Percentiles rank a stretch among this genome's conserved stretches.
Evolutionary conservation across 2,113 vertebrate genomes (phyloP).

Genomic region (Thunnus thynnus): DNA sequence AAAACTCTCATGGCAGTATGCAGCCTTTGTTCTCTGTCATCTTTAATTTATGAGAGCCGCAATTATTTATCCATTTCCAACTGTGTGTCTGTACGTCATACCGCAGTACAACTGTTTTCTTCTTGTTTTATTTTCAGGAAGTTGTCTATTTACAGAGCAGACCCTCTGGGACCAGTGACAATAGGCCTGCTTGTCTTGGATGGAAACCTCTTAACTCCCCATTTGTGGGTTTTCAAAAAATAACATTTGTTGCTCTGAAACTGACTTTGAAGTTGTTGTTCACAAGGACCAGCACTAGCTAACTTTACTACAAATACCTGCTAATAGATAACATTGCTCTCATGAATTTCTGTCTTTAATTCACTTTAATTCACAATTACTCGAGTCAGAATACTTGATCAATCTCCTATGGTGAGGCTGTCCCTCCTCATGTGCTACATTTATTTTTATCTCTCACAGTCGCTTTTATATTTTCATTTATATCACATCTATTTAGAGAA

Average conservation of each 20-base stretch:
- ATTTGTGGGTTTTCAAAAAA: background rate
- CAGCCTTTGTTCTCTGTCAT: conserved; percentile 69
- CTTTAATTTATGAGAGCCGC: conserved; percentile 66
- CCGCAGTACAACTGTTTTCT: conserved; percentile 1
- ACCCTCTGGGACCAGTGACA: conserved; percentile 54
- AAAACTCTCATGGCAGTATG: conserved; percentile 41
- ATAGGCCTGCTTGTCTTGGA: conserved; percentile 8
- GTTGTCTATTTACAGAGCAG: conserved; percentile 50
- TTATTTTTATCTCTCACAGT: conserved; percentile 30
- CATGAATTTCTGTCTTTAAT: conserved; percentile 2
- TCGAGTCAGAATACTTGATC: conserved; percentile 43
- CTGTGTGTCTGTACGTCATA: conserved; percentile 23
- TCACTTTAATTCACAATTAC: conserved; percentile 33
- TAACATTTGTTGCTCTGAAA: background rate
- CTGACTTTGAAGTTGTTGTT: background rate
- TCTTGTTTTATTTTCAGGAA: conserved; percentile 46
- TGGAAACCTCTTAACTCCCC: conserved; percentile 7
- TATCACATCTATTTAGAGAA: conserved; percentile 54
- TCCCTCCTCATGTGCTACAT: background rate
- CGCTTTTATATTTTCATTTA: conserved; percentile 34
- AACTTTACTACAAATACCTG: background rate
- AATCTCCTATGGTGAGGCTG: conserved; percentile 18
- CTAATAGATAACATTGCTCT: background rate
- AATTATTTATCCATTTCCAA: conserved; percentile 67
- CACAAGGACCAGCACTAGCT: background rate